phyloP scores from a whole-genome alignment of 2,113 vertebrate species.

The Cynocephalus volans region DNA sequence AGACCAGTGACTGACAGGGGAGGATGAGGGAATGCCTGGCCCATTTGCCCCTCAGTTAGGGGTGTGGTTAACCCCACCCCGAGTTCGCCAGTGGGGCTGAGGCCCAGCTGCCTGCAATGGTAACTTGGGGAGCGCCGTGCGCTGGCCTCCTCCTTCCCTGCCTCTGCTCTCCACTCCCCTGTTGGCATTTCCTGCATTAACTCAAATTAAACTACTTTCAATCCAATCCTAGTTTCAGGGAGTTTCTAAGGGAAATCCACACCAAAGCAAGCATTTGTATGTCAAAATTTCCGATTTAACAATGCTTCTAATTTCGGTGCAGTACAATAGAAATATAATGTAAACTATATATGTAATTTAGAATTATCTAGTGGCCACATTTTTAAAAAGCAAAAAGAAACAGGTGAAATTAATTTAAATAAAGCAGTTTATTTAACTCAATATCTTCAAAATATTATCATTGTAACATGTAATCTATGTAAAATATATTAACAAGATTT shows the following conservation, averaged over 20 bases:
- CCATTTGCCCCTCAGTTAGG: not conserved
- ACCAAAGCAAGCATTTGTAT: not conserved
- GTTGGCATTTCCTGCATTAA: not conserved
- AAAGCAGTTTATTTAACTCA: not conserved
- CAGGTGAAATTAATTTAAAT: conserved; percentile 24
- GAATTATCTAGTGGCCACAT: not conserved
- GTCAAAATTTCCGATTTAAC: not conserved
- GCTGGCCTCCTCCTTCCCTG: not conserved
- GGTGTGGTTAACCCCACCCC: not conserved
- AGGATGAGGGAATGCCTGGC: not conserved
- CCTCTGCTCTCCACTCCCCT: not conserved
- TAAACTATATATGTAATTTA: not conserved
- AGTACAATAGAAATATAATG: not conserved
- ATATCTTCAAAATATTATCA: not conserved
- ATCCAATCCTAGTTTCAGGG: not conserved
- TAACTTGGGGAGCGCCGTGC: not conserved
- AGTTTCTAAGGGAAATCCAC: not conserved
- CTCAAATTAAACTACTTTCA: not conserved
- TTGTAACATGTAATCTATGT: not conserved
- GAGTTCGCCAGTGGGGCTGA: not conserved
- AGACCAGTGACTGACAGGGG: not conserved
- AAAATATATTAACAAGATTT: not conserved
- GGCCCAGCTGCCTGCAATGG: too few species aligned
- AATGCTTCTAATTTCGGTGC: not conserved
- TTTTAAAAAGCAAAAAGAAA: not conserved